phyloP scores from a whole-genome alignment of 2,888 invertebrate species.

The Cephus pulcher region DNA sequence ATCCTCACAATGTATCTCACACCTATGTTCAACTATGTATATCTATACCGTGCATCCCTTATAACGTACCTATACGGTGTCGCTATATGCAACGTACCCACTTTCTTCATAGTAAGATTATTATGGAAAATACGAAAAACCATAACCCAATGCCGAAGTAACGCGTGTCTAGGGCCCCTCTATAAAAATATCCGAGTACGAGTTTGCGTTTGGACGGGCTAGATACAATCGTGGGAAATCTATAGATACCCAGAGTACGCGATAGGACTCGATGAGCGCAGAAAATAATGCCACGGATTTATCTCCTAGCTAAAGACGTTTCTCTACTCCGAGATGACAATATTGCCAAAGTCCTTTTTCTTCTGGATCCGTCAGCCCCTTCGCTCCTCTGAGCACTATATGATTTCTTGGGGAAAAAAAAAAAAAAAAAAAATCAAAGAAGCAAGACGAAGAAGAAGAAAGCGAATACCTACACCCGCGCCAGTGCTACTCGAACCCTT shows the following conservation, averaged over 20 bases:
- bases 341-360: not conserved
- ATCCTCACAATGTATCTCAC: not conserved
- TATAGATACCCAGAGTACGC: not conserved
- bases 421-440: not conserved
- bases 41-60: not conserved
- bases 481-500: not conserved
- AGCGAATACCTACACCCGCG: not conserved
- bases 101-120: constrained; percentile 10
- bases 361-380: not conserved
- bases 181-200: not conserved
- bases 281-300: not conserved
- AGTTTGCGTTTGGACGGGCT: not conserved
- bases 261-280: not conserved
- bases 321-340: not conserved
- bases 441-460: not conserved
- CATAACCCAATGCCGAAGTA: not conserved
- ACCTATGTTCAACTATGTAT: not conserved
- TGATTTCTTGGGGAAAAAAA: not conserved
- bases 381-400: not conserved
- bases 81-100: not conserved
- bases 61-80: not conserved
- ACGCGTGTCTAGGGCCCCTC: not conserved
- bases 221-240: not conserved
- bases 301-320: not conserved
- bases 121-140: constrained; percentile 10